These are phyloP conservation scores for Caenorhabditis sinica DNA, from an alignment of 2,888 invertebrate genomes.

Conservation along the genomic window DNA sequence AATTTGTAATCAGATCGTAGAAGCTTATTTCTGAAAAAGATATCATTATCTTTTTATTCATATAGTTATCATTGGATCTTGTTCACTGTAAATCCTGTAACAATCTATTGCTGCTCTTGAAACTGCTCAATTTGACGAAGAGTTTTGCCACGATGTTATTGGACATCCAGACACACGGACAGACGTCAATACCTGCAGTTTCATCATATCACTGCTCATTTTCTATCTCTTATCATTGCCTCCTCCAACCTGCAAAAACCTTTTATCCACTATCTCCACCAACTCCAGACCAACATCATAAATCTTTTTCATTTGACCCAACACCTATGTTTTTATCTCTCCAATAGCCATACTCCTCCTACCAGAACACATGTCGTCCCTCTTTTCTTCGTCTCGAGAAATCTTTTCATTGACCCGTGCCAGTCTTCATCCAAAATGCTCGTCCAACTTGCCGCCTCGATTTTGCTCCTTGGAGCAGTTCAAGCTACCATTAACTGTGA, in stretches of 20 bases:
- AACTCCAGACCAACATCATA: constrained; percentile 31
- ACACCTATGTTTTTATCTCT: constrained; percentile 20
- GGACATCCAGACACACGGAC: too few relatives aligned
- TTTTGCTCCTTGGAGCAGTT: constrained; percentile 44
- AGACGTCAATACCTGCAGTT: too few relatives aligned
- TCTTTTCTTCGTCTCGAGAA: constrained; percentile 7
- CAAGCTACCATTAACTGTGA: constrained; percentile 60
- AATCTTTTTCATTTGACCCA: constrained; percentile 26
- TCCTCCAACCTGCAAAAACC: not conserved
- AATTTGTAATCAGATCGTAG: too few relatives aligned
- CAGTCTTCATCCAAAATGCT: constrained; percentile 43
- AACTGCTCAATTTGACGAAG: too few relatives aligned
- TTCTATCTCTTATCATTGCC: not conserved
- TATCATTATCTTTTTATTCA: too few relatives aligned
- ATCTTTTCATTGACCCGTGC: constrained; percentile 26
- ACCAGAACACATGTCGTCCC: constrained; percentile 51
- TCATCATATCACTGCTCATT: too few relatives aligned
- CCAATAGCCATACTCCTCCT: constrained; percentile 31
- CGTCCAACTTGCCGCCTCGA: constrained; percentile 25
- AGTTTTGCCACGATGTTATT: too few relatives aligned
- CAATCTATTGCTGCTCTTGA: too few relatives aligned
- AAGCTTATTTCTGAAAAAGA: too few relatives aligned
- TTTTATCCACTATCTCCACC: not conserved
- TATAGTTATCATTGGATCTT: too few relatives aligned
- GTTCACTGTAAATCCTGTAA: too few relatives aligned